These are phyloP conservation scores for Puntigrus tetrazona DNA, from an alignment of 2,113 vertebrate species.

Conservation along the genomic window DNA sequence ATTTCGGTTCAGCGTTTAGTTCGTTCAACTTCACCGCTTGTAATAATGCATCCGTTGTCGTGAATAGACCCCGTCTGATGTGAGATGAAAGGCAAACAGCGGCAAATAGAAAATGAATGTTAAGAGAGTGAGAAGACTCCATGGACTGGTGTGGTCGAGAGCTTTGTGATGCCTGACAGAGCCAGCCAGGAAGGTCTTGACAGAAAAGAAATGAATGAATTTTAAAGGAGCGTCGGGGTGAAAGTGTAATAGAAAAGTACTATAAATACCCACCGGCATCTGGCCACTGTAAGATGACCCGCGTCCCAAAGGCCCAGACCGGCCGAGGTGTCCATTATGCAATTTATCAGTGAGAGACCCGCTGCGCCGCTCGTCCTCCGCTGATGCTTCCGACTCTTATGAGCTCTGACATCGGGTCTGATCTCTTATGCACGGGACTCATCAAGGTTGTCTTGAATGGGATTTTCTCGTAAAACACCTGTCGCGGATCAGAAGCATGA, in stretches of 20 bases:
- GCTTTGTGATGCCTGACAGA: conserved; percentile 10
- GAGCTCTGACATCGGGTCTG: background rate
- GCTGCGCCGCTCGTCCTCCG: background rate
- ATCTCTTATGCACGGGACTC: background rate
- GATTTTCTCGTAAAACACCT: background rate
- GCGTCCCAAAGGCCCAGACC: conserved; percentile 18
- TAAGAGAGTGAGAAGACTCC: background rate
- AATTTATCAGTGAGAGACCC: conserved; percentile 27
- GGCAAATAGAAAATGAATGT: background rate
- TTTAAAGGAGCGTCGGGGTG: background rate
- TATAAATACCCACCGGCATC: conserved; percentile 40
- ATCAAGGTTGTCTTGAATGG: background rate
- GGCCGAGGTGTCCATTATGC: conserved; percentile 10
- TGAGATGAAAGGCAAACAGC: background rate
- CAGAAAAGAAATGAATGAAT: conserved; percentile 26
- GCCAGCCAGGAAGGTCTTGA: background rate
- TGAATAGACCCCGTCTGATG: too few species aligned
- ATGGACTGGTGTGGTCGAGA: background rate
- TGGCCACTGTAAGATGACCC: conserved; percentile 3
- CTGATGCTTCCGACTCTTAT: conserved; percentile 1
- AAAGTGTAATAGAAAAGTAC: conserved; percentile 35
- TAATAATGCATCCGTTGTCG: too few species aligned
- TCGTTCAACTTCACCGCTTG: too few species aligned
- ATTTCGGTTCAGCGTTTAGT: too few species aligned
- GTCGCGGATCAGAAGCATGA: background rate